Conservation (phyloP, 2,888 invertebrate species). For the Caenorhabditis angaria region DNA sequence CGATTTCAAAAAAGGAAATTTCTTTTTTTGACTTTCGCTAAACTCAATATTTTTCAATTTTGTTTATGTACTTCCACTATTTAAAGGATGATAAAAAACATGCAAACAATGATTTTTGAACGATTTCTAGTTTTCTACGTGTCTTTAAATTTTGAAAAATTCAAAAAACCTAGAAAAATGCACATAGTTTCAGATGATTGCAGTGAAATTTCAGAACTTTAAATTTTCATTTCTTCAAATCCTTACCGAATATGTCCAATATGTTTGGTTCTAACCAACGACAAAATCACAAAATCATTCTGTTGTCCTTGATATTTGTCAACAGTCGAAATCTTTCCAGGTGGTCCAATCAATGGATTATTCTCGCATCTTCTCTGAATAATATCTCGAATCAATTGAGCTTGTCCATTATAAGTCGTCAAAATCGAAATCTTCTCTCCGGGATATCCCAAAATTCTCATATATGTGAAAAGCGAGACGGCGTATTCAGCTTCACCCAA, state of each 20-base stretch:
- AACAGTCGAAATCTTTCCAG: constrained; percentile 87
- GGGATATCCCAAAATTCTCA: constrained; percentile 95
- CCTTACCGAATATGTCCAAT: constrained; percentile 91
- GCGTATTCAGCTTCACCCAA: constrained; percentile 84
- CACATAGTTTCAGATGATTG: too few relatives aligned
- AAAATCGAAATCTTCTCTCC: constrained; percentile 94
- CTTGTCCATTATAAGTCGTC: constrained; percentile 99
- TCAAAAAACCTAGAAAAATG: too few relatives aligned
- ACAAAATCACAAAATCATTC: constrained; percentile 95
- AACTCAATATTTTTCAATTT: too few relatives aligned
- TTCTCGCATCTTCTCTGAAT: constrained; percentile 88
- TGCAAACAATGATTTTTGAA: too few relatives aligned
- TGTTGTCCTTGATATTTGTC: constrained; percentile 99
- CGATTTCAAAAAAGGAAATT: too few relatives aligned
- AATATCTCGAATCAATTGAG: constrained; percentile 94
- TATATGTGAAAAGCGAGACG: constrained; percentile 96
- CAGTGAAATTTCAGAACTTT: too few relatives aligned
- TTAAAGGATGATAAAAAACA: too few relatives aligned
- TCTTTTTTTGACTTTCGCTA: too few relatives aligned
- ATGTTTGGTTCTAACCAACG: constrained; percentile 91
- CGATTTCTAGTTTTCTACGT: too few relatives aligned
- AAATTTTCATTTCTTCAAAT: not conserved
- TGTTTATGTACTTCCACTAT: too few relatives aligned
- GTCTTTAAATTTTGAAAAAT: too few relatives aligned
- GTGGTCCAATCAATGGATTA: constrained; percentile 92